Conservation (phyloP, 2,888 invertebrate genomes). For the Globia sparganii region DNA sequence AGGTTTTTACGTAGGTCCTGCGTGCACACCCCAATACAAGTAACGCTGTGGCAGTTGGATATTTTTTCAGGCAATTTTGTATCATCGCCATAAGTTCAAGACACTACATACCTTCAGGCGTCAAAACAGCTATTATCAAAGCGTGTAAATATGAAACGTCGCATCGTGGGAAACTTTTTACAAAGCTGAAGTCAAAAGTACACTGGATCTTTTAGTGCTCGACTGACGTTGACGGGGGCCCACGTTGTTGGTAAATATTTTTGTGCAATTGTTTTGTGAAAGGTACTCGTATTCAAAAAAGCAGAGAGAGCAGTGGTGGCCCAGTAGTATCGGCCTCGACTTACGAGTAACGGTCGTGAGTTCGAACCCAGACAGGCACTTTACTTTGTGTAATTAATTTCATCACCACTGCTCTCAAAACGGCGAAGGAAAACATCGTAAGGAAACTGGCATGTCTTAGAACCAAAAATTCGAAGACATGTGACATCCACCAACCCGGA, state of each 20-base stretch:
- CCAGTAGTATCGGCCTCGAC: neutral
- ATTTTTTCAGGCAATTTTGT: conserved; percentile 44
- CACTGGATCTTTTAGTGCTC: neutral
- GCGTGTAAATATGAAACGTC: conserved; percentile 7
- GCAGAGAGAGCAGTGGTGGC: neutral
- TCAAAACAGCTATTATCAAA: conserved; percentile 27
- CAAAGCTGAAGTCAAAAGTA: neutral
- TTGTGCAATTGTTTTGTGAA: neutral
- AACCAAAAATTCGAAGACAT: neutral
- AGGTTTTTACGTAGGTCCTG: neutral
- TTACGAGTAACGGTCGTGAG: neutral
- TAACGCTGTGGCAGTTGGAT: neutral
- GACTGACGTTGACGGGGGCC: neutral
- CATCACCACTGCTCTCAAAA: neutral
- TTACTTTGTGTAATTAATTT: neutral
- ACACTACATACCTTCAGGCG: conserved; percentile 2
- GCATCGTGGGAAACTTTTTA: conserved; percentile 19
- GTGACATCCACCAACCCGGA: neutral
- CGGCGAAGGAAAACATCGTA: neutral
- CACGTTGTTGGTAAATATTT: neutral
- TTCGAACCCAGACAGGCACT: neutral
- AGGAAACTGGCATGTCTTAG: neutral
- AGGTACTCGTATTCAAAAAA: too few relatives aligned
- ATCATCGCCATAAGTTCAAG: conserved; percentile 11
- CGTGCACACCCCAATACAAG: neutral